Base-by-base conservation (phyloP, 1,140 invertebrate species). In the Pseudobourletiella spinata region DNA sequence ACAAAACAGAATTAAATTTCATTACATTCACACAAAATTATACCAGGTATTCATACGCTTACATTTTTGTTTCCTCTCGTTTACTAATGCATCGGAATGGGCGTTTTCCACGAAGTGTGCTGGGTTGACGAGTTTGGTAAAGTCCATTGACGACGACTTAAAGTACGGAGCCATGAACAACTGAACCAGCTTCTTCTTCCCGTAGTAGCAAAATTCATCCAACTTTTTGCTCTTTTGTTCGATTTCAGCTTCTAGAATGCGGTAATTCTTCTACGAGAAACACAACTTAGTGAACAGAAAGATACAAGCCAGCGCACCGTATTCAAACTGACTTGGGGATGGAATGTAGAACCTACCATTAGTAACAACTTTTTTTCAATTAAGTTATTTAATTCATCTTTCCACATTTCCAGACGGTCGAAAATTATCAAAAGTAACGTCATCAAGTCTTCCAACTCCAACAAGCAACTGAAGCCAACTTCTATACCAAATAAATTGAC, bases 31-130 rank as follows among this genome's bases (percentile, higher is more conserved):
- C 2, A n/a, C n/a, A n/a, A n/a, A n/a, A n/a, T 11, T 32, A 8
- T 48, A 50, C 20, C 32, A 32, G 26, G 11, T 25, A 28, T 4
- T 6, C 26, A 1, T 2, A 26, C 1, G 32, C 30, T 50, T 52
- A 65, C 64, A 66, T 57, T 66, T 66, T 56, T 66, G 65, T 35
- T 59, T 63, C 32, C 57, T 51, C 3, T 25, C 3, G 18, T 42
- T 46, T 24, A 60, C 50, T 18, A 63, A 63, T n/a, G 25, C 39
- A 2, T 39, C 30, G 14, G 6, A 2, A 24, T 66, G 51, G 35
- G 15, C 30, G 25, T 30, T 32, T 39, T 29, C 2, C 14, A 51
- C 14, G 28, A 25, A 51, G 14, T 51, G 3, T 26, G 11, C n/a
- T 3, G 22, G 14, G 4, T 24, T 26, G 4, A 25, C 48, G 8